Evolutionary conservation across 2,797 vertebrate genomes (phyloP), one percentile per base, ranked within the genome.

Genomic region (Sebastes variabilis): DNA sequence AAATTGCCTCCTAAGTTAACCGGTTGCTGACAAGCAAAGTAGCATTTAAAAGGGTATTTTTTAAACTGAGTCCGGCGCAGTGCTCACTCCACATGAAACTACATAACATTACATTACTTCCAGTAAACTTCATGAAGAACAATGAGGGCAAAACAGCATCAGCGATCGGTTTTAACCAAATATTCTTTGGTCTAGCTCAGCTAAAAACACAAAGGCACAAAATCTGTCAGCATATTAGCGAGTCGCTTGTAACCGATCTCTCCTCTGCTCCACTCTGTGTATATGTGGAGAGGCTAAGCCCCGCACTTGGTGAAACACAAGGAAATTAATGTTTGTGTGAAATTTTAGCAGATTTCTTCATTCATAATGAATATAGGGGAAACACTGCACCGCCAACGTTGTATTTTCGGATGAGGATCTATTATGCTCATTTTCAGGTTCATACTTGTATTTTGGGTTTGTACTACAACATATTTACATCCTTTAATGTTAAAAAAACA

Each of bases 401-500:
- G 4, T 8, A 18, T 49, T 49, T 49, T 20, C 8, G 46, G 16
- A 2, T 20, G 46, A 49, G 46, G 46, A 49, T 8, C 0, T 49
- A 20, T 20, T 8, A 20, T 0, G 3, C 1, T 49, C 18, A 49
- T 20, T 49, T 49, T 49, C 46, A 49, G 46, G 46, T 49, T 20
- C 46, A 0, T 0, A 8, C 46, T 49, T 49, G 18, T 49, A 49
- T 49, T 20, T 49, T 49, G 42, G 18, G 42, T 49, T 46, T 49
- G 3, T 49, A 49, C 1, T 20, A 49, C 16, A 49, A 8, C 42
- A 49, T 49, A 20, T 49, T 49, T 49, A 49, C 1, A 49, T 49
- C 0, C 42, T 49, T 49, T 49, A 49, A 49, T 49, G 42, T 2
- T 2, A 3, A 49, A 49, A 49, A 4, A 46, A 46, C 0, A 0